Base-by-base conservation (phyloP, 2,888 invertebrate genomes). In the Trachelus tabidus region DNA sequence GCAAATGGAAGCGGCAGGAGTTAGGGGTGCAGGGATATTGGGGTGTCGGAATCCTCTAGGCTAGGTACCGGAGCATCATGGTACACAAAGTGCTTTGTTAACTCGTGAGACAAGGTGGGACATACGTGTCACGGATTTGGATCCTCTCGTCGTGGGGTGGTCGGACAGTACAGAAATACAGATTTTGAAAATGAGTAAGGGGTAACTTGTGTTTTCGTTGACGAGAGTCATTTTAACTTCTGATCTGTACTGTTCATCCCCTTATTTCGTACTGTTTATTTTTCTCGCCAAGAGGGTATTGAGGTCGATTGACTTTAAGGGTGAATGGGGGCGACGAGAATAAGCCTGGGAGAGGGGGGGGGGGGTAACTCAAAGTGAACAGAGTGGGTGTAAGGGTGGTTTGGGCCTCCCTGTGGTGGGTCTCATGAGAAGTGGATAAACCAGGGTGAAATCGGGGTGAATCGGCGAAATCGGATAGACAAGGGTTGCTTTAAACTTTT, bases 41-140 rank as follows among this genome's bases (percentile, higher is more conserved):
- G 56, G 23, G 9, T 56, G 23, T 9, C 23, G 23, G 2, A 2
- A 56, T 56, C 6, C 56, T 56, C 23, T 9, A 56, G 23, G 23
- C 9, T 23, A 56, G 56, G 9, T 23, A 23, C 23, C 23, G 23
- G 56, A 15, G 40, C 1, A 4, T 40, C 40, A 1, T 15, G 9
- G 23, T 56, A 23, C 12, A 2, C 80, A 37, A 82, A 80, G 75
- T 77, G 85, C 85, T 85, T 85, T 82, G 85, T 85, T 85, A 84
- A 85, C 82, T 78, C 82, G 78, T 77, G 76, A 83, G 76, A 73
- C 73, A 68, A 68, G 56, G 81, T 77, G 78, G 81, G 79, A 85
- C 84, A 85, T 85, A 23, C 56, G 9, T 23, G 56, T 56, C 2
- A 56, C 23, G 56, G 23, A 56, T 56, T 23, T 56, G 9, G 9